Base-by-base conservation (phyloP, 2,888 invertebrate species). In the Chirona hameri region DNA sequence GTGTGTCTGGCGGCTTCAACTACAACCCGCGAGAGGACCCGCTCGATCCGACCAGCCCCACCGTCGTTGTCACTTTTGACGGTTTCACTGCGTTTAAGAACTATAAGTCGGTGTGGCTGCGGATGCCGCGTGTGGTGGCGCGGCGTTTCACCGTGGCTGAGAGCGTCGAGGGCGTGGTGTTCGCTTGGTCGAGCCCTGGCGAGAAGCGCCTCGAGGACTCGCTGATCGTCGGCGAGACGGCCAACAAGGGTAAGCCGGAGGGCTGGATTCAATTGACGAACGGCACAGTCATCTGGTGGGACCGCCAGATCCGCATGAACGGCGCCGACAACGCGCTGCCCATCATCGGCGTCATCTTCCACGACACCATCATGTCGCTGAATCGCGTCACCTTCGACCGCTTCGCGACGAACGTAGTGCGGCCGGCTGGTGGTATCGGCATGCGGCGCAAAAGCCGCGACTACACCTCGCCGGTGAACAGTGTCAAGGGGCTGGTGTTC, bases 231-330 rank as follows among this genome's bases (percentile, higher is more conserved):
- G 80, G 80, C 14, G 80, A 80, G 29, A 80, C 80, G 14, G 80
- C 80, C 29, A 80, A 80, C 55, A 80, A 80, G 21, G 80, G 80
- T n/a, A 27, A 52, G 29, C 80, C 80, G 18, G 80, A 80, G 80
- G 80, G 80, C 48, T 52, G 52, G 52, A 52, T 80, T 15, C n/a
- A 14, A 9, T 29, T 80, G 7, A 3, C 12, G 18, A 80, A 80
- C 55, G 80, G 48, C 48, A 80, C 80, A 0, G 7, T 3, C 14
- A 52, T 80, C 48, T 80, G 29, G 27, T 80, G 80, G 80, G 80
- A 80, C 55, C 48, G 80, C 4, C 80, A 80, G 29, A 80, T 80
- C 52, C 52, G 80, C n/a, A 80, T 80, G 80, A 29, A 29, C 80
- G 80, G 80, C 18, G 29, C 27, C 15, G 52, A 80, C 55, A 80